A percentile compares a stretch with the other conserved stretches of the same genome.
Evolutionary conservation across 2,888 invertebrate species (phyloP).

Genomic region (Rapana venosa): DNA sequence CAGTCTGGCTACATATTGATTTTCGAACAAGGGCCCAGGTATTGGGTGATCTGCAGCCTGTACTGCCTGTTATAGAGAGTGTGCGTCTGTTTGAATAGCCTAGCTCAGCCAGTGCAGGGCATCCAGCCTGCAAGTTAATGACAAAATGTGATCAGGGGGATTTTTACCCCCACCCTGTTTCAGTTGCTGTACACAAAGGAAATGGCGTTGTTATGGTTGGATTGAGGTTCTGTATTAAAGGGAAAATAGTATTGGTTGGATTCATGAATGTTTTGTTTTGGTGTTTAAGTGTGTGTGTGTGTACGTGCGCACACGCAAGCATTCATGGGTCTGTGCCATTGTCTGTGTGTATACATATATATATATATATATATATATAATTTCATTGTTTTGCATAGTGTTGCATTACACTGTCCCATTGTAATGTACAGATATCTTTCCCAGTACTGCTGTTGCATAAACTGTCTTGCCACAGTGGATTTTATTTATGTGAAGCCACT

Average conservation of each 20-base stretch:
- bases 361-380: no score
- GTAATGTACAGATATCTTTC: no score
- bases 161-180: not conserved
- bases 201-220: not conserved
- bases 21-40: not conserved
- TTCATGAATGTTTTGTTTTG: not conserved
- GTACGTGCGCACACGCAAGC: not conserved
- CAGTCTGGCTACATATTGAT: not conserved
- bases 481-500: no score
- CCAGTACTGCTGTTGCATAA: no score
- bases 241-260: not conserved
- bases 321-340: not conserved
- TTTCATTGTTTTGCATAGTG: no score
- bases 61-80: not conserved
- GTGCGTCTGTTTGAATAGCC: not conserved
- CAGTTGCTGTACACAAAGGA: not conserved
- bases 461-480: no score
- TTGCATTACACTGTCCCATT: no score
- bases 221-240: not conserved
- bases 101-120: not conserved
- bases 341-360: not conserved
- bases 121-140: not conserved
- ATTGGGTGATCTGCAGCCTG: constrained; percentile 1
- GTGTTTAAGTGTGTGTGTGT: constrained; percentile 3
- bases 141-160: not conserved